Evolutionary conservation across 1,140 invertebrate genomes (phyloP), one percentile per base, ranked within the genome.

Genomic region (Palaemon carinicauda): DNA sequence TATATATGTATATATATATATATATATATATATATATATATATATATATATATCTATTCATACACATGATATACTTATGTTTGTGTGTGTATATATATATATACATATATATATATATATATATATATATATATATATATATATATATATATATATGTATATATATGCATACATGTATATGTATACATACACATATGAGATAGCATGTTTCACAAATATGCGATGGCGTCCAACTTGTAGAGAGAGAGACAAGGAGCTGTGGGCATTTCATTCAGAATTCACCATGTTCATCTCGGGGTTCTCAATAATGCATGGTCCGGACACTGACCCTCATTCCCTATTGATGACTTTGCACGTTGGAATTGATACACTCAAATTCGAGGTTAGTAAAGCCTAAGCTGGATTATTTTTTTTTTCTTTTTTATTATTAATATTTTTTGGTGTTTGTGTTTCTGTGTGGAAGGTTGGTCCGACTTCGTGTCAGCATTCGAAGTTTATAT

Each of bases 321-420:
- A 80, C 78, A 60, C 78, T 54, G 78, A 52, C 78, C 78, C 78
- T 80, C 78, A 80, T 80, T 80, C 78, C 53, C 78, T 80, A 80
- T 80, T 80, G 78, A 80, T 80, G 78, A 54, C 78, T 80, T 80
- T 80, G 29, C 78, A 80, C 78, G 53, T 80, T 53, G 29, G 78
- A 80, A 80, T 80, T 80, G 78, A 80, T 80, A 80, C 78, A 80
- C 78, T 56, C 27, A 80, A 80, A 80, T 80, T 80, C 78, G 78
- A 54, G 78, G 78, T 80, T 80, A 79, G 77, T 79, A 56, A 80
- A 31, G 24, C n/a, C 41, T 41, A 9, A 41, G 41, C 41, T 41
- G 41, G 41, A 7, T 41, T 27, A 60, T 60, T 7, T 60, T 60
- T 60, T 60, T 60, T 60, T 21, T 5, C 9, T 3, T 5, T 60